Evolutionary conservation across 2,113 vertebrate species (phyloP), one percentile per base, ranked within the genome.

Genomic region (Ia io): DNA sequence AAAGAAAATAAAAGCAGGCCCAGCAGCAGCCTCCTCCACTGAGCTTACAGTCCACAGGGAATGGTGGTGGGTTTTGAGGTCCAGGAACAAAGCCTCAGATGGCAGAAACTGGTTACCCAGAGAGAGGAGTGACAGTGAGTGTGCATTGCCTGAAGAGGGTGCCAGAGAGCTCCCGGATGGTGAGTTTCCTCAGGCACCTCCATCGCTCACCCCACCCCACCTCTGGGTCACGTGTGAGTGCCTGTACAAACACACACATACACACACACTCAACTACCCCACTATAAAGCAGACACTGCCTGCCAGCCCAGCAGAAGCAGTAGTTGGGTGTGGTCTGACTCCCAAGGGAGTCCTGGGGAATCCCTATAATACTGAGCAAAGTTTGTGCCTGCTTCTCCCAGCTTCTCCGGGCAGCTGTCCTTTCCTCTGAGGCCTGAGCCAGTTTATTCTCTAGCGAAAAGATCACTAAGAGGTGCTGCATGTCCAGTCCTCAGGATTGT

Each of bases 311-410:
- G 51, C 70, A 44, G 35, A 87, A 88, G 32, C 37, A 90, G 47
- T 28, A 44, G 22, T 9, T 49, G 87, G 93, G 92, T 94, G 79
- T 96, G 96, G 78, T 61, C 69, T 61, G 84, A 74, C 44, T 96
- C 79, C 49, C 61, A 61, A 61, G 84, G 86, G 67, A 91, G 83
- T 95, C 90, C 89, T 94, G 84, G 95, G 95, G 93, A 97, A 97
- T 96, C 96, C 92, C 87, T 94, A 28, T 23, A 51, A 86, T 65
- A 65, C 22, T 67, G 51, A 91, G 35, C 89, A 84, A 95, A 97
- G 77, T 44, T 94, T 67, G 0, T 9, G 42, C 30, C 73, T 90
- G 77, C 32, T 79, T 91, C 30, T 95, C 65, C 35, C 63, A 93
- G 59, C 63, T 94, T 86, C 63, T 93, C 22, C 56, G 67, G 59